A percentile compares a stretch with the other conserved stretches of the same genome.
Evolutionary conservation across 2,888 invertebrate species (phyloP).

Genomic region (Mesoligia furuncula): DNA sequence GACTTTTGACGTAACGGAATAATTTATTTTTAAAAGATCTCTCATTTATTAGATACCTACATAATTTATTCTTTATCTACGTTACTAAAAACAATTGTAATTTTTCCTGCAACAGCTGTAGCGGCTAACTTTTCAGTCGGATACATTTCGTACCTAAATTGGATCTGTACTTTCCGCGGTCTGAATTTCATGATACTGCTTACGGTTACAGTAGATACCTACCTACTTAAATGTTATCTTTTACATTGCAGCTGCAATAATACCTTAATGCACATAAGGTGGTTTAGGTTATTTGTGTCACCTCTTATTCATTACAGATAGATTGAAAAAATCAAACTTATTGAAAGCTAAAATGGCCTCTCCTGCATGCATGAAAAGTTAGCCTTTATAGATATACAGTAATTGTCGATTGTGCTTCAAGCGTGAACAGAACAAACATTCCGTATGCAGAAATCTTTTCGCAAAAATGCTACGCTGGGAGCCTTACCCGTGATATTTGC

Average conservation of each 20-base stretch:
- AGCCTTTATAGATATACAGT: conserved; percentile 3
- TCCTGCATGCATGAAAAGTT: background rate
- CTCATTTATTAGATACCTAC: background rate
- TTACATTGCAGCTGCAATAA: background rate
- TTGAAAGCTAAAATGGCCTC: background rate
- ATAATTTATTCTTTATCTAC: conserved; percentile 7
- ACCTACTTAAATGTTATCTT: background rate
- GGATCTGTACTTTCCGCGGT: conserved; percentile 14
- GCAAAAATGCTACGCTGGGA: conserved; percentile 27
- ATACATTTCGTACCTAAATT: conserved; percentile 18
- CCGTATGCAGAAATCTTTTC: conserved; percentile 48
- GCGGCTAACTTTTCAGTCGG: background rate
- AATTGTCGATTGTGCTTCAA: conserved; percentile 27
- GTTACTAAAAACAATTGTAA: conserved; percentile 17
- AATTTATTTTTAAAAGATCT: background rate
- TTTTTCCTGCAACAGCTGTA: background rate
- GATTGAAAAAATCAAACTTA: background rate
- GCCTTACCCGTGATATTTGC: conserved; percentile 58
- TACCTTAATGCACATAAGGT: background rate
- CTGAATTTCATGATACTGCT: conserved; percentile 1
- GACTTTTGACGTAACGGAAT: conserved; percentile 2
- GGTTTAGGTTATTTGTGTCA: background rate
- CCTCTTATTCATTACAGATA: background rate
- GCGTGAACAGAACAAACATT: conserved; percentile 42
- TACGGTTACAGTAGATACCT: background rate